Evolutionary conservation across 92 coral and sea anemone genomes (phyloP), one percentile per base, ranked within the genome.

Genomic region (Heteractis magnifica): DNA sequence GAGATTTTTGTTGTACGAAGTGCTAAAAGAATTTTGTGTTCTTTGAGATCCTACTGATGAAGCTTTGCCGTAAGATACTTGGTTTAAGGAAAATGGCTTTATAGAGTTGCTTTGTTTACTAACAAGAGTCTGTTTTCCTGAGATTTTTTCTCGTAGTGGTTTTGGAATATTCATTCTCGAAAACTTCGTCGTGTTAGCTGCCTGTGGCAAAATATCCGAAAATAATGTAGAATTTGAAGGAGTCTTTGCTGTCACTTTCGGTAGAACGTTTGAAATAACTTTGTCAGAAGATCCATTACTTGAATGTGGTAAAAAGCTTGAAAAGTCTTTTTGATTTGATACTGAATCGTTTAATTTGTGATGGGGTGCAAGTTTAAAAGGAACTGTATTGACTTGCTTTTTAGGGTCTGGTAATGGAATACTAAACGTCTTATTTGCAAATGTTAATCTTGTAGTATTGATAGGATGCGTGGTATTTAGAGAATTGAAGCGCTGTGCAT

Each of bases 121-220:
- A 23, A 48, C 49, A 23, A 9, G 14, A 20, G 18, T 4, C 6
- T 62, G 79, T 76, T 51, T 76, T 19, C 41, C 62, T 19, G 7
- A 18, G 10, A 49, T 62, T 34, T 56, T 62, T 18, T 41, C 71
- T 79, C 15, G 74, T 6, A 51, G 26, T 15, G 83, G 55, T 18
- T 71, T 81, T 26, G 84, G 84, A 70, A 81, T 81, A 65, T 81
- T 70, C 65, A 16, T 75, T 5, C 84, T 20, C 4, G 84, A 81
- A 70, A 81, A 81, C 41, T 71, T 21, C 6, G 56, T 79, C 19
- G 12, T 65, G 9, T 70, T 70, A 4, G 59, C 62, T n/a, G 48
- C 15, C 49, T 68, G 44, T 68, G 73, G 73, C 48, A 68, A 68
- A 68, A 62, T 62, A 10, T 62, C 70, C 12, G 70, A 62, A n/a